These are phyloP conservation scores for Eupithecia insigniata DNA, from an alignment of 2,888 invertebrate genomes.

Conservation along the genomic window DNA sequence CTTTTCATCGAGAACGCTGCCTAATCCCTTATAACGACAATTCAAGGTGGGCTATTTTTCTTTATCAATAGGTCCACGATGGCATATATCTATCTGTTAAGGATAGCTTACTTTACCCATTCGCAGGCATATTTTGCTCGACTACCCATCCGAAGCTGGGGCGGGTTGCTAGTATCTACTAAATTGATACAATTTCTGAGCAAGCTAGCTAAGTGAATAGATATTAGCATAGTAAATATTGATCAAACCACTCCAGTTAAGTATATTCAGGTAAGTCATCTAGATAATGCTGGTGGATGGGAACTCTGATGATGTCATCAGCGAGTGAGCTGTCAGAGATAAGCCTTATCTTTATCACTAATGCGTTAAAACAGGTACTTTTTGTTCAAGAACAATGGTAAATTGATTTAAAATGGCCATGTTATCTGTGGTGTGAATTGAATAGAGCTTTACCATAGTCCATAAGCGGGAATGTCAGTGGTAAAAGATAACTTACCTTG, in stretches of 20 bases:
- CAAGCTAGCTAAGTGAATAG: conserved; percentile 11
- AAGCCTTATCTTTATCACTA: conserved; percentile 61
- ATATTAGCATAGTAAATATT: conserved; percentile 24
- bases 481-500: background rate
- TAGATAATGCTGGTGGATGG: conserved; percentile 35
- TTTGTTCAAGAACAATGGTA: conserved; percentile 54
- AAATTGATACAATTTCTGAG: conserved; percentile 4
- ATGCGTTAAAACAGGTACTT: conserved; percentile 63
- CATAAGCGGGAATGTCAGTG: conserved; percentile 8
- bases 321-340: conserved; percentile 65
- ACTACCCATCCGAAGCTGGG: no score
- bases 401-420: conserved; percentile 43
- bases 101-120: no score
- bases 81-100: no score
- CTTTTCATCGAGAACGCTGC: no score
- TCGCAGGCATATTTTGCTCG: no score
- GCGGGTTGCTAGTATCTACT: no score
- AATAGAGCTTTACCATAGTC: conserved; percentile 15
- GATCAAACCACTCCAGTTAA: conserved; percentile 30
- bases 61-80: no score
- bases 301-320: conserved; percentile 63
- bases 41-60: no score
- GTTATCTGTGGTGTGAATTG: conserved; percentile 40
- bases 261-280: conserved; percentile 31
- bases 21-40: no score